Evolutionary conservation across 2,888 invertebrate genomes (phyloP), one percentile per base, ranked within the genome.

Genomic region (Anoplius nigerrimus): DNA sequence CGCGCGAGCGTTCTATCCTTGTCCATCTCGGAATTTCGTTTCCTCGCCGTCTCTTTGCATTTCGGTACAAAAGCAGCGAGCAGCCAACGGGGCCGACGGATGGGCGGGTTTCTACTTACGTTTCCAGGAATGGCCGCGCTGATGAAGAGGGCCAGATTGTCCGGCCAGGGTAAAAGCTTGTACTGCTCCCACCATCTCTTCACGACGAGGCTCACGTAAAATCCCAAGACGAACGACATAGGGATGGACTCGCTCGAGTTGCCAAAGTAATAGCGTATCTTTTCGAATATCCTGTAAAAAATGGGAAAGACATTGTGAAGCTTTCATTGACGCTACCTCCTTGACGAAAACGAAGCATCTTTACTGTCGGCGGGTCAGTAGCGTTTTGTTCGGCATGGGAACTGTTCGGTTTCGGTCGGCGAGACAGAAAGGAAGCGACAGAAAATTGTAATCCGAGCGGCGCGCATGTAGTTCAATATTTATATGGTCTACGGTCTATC

Each of bases 171-270:
- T 76, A 98, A 91, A 72, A 96, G 91, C 89, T 94, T 94, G 91
- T 97, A 97, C 89, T 98, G 97, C 87, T 97, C 96, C 97, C 97
- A 98, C 97, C 97, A 98, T 82, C 98, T 92, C 86, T 95, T 95
- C 79, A 98, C 97, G 61, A 98, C 95, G 81, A 97, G 91, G 83
- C 94, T 95, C 75, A 98, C 97, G 90, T 97, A 98, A 91, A 98
- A 98, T 67, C 97, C 98, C 78, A 98, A 92, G 62, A 98, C 97
- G 90, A 98, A 98, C 34, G 97, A 96, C 94, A 98, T 95, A 46
- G 98, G 98, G 86, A 98, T 97, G 69, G 95, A 94, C 88, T 95
- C 96, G 86, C 94, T 94, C 89, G 96, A 96, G 82, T 94, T 93
- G 68, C 95, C 94, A 88, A 97, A 97, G 90, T 97, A 97, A 79